Percentiles rank a stretch among this genome's conserved stretches.
phyloP scores from a whole-genome alignment of 2,797 vertebrate genomes.

The Cryptoprocta ferox region DNA sequence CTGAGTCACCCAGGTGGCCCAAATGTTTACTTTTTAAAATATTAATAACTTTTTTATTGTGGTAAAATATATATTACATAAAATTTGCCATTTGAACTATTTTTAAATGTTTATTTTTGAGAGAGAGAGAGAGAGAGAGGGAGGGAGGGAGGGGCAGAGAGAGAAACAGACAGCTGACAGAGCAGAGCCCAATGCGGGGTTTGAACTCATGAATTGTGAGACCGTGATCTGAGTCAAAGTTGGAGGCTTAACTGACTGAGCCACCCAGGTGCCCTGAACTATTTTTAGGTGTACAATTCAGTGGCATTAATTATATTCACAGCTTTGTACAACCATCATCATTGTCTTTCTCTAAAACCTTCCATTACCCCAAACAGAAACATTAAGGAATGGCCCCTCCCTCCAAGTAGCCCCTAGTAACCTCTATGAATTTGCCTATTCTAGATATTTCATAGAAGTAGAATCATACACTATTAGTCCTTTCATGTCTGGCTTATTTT shows the following conservation, averaged over 20 bases:
- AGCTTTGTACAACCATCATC: not conserved
- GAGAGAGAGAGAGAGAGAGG: too few species aligned
- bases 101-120: too few species aligned
- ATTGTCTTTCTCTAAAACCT: not conserved
- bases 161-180: too few species aligned
- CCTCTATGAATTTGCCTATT: not conserved
- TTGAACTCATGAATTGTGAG: too few species aligned
- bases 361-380: not conserved
- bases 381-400: not conserved
- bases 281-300: not conserved
- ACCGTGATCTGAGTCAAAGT: too few species aligned
- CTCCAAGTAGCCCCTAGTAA: not conserved
- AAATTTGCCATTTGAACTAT: not conserved
- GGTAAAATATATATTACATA: not conserved
- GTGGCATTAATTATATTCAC: not conserved
- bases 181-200: too few species aligned
- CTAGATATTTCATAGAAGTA: not conserved
- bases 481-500: not conserved
- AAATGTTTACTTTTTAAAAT: not conserved
- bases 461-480: not conserved
- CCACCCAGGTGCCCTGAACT: too few species aligned
- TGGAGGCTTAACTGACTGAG: too few species aligned
- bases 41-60: not conserved
- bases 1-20: too few species aligned
- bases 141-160: too few species aligned